Evolutionary conservation across 2,113 vertebrate species (phyloP).

Genomic region (Serinus canaria): DNA sequence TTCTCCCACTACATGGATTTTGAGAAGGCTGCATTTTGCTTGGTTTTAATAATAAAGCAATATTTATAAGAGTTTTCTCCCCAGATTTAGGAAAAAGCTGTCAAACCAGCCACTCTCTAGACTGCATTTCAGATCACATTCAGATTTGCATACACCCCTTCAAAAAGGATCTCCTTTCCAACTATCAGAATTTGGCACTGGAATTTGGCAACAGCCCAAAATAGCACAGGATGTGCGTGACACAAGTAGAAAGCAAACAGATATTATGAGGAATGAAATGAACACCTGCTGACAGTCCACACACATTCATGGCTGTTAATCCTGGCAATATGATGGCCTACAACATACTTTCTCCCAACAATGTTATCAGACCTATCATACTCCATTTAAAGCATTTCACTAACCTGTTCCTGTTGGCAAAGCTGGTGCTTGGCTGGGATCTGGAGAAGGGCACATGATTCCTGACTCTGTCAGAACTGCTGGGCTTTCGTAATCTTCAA

Average conservation of each 20-base stretch:
- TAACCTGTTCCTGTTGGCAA: conserved; percentile 85
- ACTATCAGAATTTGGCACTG: conserved; percentile 18
- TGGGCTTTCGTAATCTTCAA: conserved; percentile 80
- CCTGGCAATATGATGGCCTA: not conserved
- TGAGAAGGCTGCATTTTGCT: not conserved
- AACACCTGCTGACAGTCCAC: conserved; percentile 53
- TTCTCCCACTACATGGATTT: not conserved
- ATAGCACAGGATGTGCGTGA: conserved; percentile 48
- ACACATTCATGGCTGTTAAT: conserved; percentile 18
- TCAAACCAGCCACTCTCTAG: conserved; percentile 16
- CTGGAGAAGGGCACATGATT: conserved; percentile 87
- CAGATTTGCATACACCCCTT: conserved; percentile 19
- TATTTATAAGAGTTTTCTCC: not conserved
- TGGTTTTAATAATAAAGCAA: not conserved
- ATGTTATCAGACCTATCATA: not conserved
- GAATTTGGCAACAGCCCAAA: conserved; percentile 46
- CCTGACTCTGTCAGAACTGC: conserved; percentile 80
- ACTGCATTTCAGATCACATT: not conserved
- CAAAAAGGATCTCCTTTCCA: conserved; percentile 36
- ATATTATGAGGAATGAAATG: conserved; percentile 45
- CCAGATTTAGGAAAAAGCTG: conserved; percentile 10
- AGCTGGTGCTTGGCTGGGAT: conserved; percentile 73
- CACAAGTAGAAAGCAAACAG: conserved; percentile 47
- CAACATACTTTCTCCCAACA: not conserved
- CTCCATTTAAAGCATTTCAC: conserved; percentile 35